phyloP scores from a whole-genome alignment of 2,113 vertebrate genomes.

The Chaetorhynchus papuensis region DNA sequence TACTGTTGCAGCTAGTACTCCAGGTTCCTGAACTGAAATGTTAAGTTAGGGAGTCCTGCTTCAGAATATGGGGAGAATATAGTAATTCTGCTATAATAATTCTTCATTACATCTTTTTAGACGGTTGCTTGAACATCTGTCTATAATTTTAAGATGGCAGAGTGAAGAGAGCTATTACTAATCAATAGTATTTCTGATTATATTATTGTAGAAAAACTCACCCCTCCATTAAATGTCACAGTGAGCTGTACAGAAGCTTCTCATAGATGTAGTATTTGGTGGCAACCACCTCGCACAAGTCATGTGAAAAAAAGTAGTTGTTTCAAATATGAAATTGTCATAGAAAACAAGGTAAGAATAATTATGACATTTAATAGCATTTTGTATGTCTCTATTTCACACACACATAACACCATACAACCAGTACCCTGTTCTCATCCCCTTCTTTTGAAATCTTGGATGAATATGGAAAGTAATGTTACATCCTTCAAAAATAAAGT shows the following conservation, averaged over 20 bases:
- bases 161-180: neutral
- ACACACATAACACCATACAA: neutral
- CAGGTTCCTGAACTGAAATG: neutral
- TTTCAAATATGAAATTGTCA: slow-evolving; percentile 41
- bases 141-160: neutral
- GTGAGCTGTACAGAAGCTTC: neutral
- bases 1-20: neutral
- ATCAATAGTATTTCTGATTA: neutral
- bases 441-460: neutral
- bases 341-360: slow-evolving; percentile 41
- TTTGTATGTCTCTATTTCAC: neutral
- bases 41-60: neutral
- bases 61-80: neutral
- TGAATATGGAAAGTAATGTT: neutral
- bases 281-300: slow-evolving; percentile 14
- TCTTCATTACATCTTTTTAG: neutral
- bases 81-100: neutral
- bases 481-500: neutral
- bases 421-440: neutral
- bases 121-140: neutral
- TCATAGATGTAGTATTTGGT: neutral
- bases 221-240: slow-evolving; percentile 46
- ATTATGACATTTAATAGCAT: neutral
- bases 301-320: accelerated
- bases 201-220: slow-evolving; percentile 29